These are phyloP conservation scores for Leptinotarsa peninsularis DNA, from an alignment of 2,888 invertebrate species.

Conservation along the genomic window DNA sequence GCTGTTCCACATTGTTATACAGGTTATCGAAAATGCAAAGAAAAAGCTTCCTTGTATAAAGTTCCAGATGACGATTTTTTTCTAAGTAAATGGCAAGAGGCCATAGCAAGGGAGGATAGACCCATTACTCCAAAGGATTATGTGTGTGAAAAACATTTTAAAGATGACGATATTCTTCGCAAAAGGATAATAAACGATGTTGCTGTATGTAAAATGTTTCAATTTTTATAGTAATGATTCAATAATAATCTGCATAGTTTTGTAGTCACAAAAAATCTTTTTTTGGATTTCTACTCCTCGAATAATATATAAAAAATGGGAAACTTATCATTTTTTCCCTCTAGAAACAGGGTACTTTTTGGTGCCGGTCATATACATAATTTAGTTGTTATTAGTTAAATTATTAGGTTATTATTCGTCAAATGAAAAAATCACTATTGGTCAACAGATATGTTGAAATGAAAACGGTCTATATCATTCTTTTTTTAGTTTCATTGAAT, in stretches of 20 bases:
- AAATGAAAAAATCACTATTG: too few relatives aligned
- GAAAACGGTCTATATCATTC: too few relatives aligned
- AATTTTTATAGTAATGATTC: not conserved
- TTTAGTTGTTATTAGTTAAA: too few relatives aligned
- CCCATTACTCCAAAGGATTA: conserved; percentile 47
- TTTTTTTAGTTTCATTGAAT: too few relatives aligned
- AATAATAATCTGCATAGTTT: too few relatives aligned
- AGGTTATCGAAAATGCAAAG: conserved; percentile 46
- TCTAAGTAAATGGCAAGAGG: conserved; percentile 48
- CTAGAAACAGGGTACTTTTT: not conserved
- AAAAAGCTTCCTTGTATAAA: conserved; percentile 44
- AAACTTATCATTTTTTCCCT: not conserved
- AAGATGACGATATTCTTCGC: conserved; percentile 44
- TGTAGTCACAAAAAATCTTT: too few relatives aligned
- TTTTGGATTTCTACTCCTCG: too few relatives aligned
- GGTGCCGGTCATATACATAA: too few relatives aligned
- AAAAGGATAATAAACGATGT: conserved; percentile 43
- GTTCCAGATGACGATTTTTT: conserved; percentile 49
- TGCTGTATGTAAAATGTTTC: conserved; percentile 36
- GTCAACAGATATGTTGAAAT: too few relatives aligned
- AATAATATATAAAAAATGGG: too few relatives aligned
- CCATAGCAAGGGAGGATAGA: conserved; percentile 47
- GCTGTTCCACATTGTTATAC: conserved; percentile 49
- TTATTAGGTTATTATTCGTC: too few relatives aligned
- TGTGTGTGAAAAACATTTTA: conserved; percentile 49